Evolutionary conservation across 92 coral and sea anemone species (phyloP).

Genomic region (Paragorgia papillata): DNA sequence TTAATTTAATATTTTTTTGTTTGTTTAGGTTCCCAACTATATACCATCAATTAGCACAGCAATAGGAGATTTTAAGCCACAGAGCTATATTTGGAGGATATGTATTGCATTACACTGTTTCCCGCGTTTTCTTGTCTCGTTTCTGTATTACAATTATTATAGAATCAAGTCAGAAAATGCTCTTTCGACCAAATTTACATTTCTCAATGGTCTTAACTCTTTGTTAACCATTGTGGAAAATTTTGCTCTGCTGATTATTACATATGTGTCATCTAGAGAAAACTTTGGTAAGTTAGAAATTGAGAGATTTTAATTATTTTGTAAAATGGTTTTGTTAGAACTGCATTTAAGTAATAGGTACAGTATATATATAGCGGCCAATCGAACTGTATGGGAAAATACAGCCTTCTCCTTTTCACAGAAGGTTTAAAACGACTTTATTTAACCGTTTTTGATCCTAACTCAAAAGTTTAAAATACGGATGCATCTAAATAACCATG

Average conservation of each 20-base stretch:
- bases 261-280: constrained; percentile 83
- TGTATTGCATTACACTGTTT: constrained; percentile 86
- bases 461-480: no score
- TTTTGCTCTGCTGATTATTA: constrained; percentile 75
- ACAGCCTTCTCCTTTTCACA: no score
- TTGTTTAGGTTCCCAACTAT: constrained; percentile 80
- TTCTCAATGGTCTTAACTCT: constrained; percentile 61
- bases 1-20: no score
- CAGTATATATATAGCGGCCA: no score
- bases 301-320: no score
- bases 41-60: constrained; percentile 98
- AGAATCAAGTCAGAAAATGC: constrained; percentile 51
- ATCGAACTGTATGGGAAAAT: no score
- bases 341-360: no score
- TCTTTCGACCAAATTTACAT: constrained; percentile 54
- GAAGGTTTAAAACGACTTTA: no score
- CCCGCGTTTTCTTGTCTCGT: constrained; percentile 60
- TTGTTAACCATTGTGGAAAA: constrained; percentile 67
- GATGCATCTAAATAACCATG: no score
- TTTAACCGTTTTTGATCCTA: no score
- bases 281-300: constrained; percentile 72
- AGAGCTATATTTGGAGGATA: constrained; percentile 89
- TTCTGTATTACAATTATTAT: constrained; percentile 58
- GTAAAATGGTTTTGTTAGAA: no score
- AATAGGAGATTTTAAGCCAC: constrained; percentile 87